Evolutionary conservation across 2,888 invertebrate species (phyloP).

Genomic region (Neelides folsomi): DNA sequence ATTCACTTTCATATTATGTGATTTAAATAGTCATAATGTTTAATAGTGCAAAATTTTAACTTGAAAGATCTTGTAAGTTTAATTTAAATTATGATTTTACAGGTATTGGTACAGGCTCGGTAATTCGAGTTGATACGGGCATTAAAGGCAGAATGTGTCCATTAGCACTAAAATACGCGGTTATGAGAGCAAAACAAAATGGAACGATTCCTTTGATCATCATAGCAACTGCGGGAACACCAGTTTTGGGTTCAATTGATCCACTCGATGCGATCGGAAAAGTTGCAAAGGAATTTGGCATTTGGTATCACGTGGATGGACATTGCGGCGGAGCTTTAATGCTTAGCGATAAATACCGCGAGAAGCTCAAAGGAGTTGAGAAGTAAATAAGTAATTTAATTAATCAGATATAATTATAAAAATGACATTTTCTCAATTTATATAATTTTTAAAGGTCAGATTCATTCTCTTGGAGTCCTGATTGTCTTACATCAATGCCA

Average conservation of each 20-base stretch:
- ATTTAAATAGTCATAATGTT: too few species aligned
- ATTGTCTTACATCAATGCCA: constrained; percentile 8
- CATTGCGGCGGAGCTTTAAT: constrained; percentile 14
- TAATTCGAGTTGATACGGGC: constrained; percentile 8
- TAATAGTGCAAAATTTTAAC: too few species aligned
- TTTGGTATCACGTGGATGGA: constrained; percentile 13
- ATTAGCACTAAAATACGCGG: constrained; percentile 1
- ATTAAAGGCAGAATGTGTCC: constrained; percentile 6
- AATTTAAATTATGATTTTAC: neutral
- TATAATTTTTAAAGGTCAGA: neutral
- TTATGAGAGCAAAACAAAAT: neutral
- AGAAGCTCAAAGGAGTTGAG: constrained; percentile 13
- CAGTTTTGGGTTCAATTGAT: constrained; percentile 8
- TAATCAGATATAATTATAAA: too few species aligned
- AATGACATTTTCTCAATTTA: neutral
- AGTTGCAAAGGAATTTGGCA: neutral
- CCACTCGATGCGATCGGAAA: constrained; percentile 7
- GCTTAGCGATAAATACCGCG: constrained; percentile 9
- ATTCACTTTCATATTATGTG: too few species aligned
- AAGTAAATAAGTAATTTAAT: neutral
- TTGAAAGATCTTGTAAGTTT: too few species aligned
- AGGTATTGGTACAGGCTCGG: constrained; percentile 7
- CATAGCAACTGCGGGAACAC: constrained; percentile 13
- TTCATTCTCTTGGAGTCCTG: neutral
- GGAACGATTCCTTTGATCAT: constrained; percentile 6